A percentile compares a stretch with the other conserved stretches of the same genome.
phyloP scores from a whole-genome alignment of 1,140 invertebrate species.

The Holotrichia oblita region DNA sequence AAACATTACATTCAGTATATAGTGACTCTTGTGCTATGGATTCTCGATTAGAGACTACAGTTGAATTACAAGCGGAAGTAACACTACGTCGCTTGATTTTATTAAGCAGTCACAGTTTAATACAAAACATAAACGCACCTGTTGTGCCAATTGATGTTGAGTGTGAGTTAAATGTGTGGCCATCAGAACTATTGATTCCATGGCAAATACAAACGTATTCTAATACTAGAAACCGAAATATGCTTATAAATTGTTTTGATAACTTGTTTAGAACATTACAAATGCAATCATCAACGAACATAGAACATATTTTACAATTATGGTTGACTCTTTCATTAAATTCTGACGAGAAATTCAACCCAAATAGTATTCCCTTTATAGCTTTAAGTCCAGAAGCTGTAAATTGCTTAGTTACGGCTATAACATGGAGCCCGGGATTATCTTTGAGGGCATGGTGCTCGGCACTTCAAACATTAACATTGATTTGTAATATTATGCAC shows the following conservation, averaged over 20 bases:
- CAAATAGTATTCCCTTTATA: constrained; percentile 75
- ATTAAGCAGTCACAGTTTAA: constrained; percentile 68
- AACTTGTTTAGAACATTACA: constrained; percentile 73
- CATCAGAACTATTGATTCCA: constrained; percentile 58
- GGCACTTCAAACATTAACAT: constrained; percentile 65
- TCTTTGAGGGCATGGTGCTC: constrained; percentile 79
- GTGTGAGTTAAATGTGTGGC: constrained; percentile 61
- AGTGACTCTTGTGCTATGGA: constrained; percentile 77
- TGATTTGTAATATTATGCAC: constrained; percentile 57
- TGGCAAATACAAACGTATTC: constrained; percentile 54
- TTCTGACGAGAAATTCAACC: constrained; percentile 63
- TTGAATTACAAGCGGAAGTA: constrained; percentile 78
- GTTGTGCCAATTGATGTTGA: constrained; percentile 59
- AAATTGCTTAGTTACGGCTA: constrained; percentile 73
- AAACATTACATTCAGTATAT: constrained; percentile 42
- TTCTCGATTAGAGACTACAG: constrained; percentile 78
- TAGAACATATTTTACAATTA: constrained; percentile 83
- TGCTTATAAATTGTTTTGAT: constrained; percentile 77
- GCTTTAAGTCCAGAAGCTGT: constrained; percentile 76
- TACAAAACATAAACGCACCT: constrained; percentile 66
- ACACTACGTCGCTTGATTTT: constrained; percentile 73
- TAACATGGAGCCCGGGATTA: constrained; percentile 72
- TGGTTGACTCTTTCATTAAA: constrained; percentile 83
- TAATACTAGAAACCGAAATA: constrained; percentile 60
- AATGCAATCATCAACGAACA: constrained; percentile 64